Evolutionary conservation across 2,797 vertebrate species (phyloP).

Genomic region (Lophotriccus pileatus): DNA sequence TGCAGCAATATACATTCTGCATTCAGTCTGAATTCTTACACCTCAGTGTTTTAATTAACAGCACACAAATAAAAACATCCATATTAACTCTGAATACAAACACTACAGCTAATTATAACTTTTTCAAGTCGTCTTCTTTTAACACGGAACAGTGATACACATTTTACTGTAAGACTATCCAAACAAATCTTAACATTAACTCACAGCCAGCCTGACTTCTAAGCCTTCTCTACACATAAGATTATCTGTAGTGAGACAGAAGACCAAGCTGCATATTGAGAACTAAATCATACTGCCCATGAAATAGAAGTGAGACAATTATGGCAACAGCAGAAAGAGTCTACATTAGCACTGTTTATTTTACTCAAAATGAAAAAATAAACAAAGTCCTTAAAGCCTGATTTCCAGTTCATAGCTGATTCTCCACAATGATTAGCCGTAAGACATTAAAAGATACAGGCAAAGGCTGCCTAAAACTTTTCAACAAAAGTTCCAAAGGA

Average conservation of each 20-base stretch:
- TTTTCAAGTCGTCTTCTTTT: neutral
- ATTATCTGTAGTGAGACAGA: neutral
- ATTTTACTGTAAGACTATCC: neutral
- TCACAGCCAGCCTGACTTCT: neutral
- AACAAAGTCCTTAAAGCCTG: neutral
- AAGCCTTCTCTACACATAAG: neutral
- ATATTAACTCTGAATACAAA: neutral
- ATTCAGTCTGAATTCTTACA: conserved; percentile 21
- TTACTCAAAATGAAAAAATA: neutral
- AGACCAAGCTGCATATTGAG: neutral
- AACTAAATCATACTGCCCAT: neutral
- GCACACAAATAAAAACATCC: conserved; percentile 13
- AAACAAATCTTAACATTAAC: neutral
- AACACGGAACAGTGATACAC: neutral
- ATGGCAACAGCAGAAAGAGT: neutral
- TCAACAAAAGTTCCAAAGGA: neutral
- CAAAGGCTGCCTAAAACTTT: neutral
- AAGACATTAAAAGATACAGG: neutral
- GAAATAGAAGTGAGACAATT: neutral
- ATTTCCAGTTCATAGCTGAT: neutral
- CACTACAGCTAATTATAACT: neutral
- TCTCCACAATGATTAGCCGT: neutral
- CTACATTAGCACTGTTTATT: neutral
- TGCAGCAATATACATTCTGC: conserved; percentile 34
- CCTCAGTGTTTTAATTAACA: neutral